Conservation (phyloP, 2,113 vertebrate genomes). For the Lampris megalopsis region DNA sequence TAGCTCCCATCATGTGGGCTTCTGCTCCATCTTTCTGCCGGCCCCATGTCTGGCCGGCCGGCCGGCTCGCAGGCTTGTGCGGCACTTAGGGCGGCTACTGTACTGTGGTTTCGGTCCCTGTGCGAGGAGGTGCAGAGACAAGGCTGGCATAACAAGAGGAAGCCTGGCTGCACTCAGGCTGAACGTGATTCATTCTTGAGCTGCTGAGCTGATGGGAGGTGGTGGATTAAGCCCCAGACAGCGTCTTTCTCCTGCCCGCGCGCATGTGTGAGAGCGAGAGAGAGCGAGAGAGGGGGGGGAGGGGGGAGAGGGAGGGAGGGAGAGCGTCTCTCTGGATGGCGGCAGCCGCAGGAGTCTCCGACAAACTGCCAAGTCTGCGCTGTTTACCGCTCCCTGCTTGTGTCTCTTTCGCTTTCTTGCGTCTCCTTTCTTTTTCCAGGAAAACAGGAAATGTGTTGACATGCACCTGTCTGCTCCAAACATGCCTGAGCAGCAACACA, state of each 20-base stretch:
- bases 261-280: conserved; percentile 6
- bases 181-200: conserved; percentile 35
- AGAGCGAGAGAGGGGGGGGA: not conserved
- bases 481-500: conserved; percentile 1
- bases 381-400: conserved; percentile 32
- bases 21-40: conserved; percentile 2
- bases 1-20: not conserved
- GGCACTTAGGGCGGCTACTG: conserved; percentile 7
- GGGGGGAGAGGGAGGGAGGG: not conserved
- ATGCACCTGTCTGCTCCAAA: not conserved
- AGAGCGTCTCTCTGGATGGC: not conserved
- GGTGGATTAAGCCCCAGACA: conserved; percentile 27
- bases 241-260: conserved; percentile 1
- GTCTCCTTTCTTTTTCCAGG: conserved; percentile 11
- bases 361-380: conserved; percentile 34
- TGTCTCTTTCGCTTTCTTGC: conserved; percentile 29
- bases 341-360: conserved; percentile 17
- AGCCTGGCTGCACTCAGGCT: conserved; percentile 33
- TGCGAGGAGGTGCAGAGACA: conserved; percentile 27
- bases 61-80: not conserved
- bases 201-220: conserved; percentile 34
- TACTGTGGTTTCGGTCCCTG: conserved; percentile 29
- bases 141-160: conserved; percentile 30
- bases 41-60: not conserved
- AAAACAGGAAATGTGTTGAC: conserved; percentile 15